Evolutionary conservation across 2,113 vertebrate genomes (phyloP).

Genomic region (Myrmecobius fasciatus): DNA sequence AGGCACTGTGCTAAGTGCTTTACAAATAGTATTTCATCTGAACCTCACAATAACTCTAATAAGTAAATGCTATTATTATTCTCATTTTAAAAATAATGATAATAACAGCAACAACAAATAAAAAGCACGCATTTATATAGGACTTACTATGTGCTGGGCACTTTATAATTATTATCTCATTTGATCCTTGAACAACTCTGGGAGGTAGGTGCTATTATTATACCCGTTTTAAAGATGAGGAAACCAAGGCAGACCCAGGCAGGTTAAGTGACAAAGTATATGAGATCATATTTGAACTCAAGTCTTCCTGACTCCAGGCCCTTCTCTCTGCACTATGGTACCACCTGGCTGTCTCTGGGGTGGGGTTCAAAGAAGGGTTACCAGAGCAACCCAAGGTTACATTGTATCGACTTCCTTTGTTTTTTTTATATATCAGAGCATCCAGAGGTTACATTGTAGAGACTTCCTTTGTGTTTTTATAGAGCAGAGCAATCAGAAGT

Average conservation of each 20-base stretch:
- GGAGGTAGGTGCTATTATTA: no score
- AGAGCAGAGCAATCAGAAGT: no score
- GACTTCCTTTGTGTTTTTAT: no score
- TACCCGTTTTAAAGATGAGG: no score
- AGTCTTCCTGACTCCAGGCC: not conserved
- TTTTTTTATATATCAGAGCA: no score
- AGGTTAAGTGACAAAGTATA: not conserved
- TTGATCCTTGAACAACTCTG: not conserved
- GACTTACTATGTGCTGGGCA: not conserved
- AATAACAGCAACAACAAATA: not conserved
- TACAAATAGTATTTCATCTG: not conserved
- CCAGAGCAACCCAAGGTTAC: no score
- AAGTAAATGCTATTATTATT: not conserved
- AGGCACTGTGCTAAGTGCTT: not conserved
- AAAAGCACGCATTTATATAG: not conserved
- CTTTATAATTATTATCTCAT: not conserved
- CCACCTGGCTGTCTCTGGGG: no score
- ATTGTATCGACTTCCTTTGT: no score
- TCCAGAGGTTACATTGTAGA: no score
- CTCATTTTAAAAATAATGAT: not conserved
- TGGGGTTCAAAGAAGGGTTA: no score
- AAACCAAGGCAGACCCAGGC: not conserved
- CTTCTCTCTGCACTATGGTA: no score
- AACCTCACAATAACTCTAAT: not conserved
- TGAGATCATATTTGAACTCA: not conserved